phyloP scores from a whole-genome alignment of 2,888 invertebrate genomes.

The Augiades crinisus region DNA sequence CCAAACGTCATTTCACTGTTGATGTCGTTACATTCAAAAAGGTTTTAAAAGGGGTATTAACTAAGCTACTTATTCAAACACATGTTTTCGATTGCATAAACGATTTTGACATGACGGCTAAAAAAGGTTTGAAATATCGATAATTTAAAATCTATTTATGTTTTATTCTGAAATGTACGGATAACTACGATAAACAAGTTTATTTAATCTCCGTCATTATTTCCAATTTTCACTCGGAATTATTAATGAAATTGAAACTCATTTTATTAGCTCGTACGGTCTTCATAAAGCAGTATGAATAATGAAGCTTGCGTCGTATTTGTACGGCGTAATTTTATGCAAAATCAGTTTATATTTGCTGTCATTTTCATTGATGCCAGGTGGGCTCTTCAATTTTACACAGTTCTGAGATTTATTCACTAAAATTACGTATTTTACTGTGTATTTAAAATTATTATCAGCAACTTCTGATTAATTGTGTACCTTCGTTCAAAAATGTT shows the following conservation, averaged over 20 bases:
- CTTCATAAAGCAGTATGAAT: conserved; percentile 44
- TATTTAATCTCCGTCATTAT: conserved; percentile 36
- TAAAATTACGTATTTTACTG: neutral
- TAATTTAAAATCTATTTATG: too few species aligned
- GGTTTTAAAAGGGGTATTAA: too few species aligned
- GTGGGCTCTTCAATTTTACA: conserved; percentile 5
- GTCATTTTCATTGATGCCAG: neutral
- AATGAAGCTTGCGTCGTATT: conserved; percentile 28
- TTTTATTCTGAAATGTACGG: conserved; percentile 14
- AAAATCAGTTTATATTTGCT: conserved; percentile 24
- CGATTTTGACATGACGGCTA: too few species aligned
- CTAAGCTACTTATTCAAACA: too few species aligned
- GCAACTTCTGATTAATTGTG: too few species aligned
- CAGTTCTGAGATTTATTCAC: neutral
- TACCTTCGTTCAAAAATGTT: too few species aligned
- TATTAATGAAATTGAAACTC: conserved; percentile 46
- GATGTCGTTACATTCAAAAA: too few species aligned
- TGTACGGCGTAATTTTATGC: conserved; percentile 26
- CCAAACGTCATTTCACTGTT: too few species aligned
- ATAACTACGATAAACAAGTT: conserved; percentile 28
- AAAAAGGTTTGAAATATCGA: too few species aligned
- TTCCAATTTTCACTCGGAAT: conserved; percentile 37
- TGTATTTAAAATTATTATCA: too few species aligned
- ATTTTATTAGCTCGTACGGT: conserved; percentile 40
- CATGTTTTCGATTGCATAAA: too few species aligned